Percentiles rank a stretch among this genome's conserved stretches.
Conservation (phyloP, 2,888 invertebrate species). For the Panzeria rudis region DNA sequence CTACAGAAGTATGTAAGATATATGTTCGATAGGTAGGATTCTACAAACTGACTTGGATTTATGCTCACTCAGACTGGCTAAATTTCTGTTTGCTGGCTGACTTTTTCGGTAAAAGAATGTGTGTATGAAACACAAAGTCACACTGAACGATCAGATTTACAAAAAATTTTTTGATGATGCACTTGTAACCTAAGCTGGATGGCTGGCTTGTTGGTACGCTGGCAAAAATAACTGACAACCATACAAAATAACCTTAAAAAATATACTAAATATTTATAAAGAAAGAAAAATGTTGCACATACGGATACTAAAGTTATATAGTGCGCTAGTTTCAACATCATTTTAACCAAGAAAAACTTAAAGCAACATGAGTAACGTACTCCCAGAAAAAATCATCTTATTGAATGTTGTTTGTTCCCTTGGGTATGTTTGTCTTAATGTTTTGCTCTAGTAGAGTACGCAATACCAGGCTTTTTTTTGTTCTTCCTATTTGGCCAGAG, state of each 20-base stretch:
- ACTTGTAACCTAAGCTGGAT: conserved; percentile 70
- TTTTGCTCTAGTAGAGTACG: conserved; percentile 41
- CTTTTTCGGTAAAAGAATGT: conserved; percentile 37
- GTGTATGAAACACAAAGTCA: conserved; percentile 49
- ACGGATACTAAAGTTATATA: conserved; percentile 30
- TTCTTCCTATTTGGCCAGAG: conserved; percentile 13
- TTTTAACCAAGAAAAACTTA: conserved; percentile 38
- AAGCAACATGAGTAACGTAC: conserved; percentile 61
- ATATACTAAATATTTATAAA: conserved; percentile 34
- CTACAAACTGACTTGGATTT: conserved; percentile 29
- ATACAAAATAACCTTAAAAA: conserved; percentile 24
- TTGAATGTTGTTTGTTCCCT: conserved; percentile 45
- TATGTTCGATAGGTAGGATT: not conserved
- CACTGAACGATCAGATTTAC: conserved; percentile 58
- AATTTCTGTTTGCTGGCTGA: conserved; percentile 18
- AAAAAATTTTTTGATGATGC: conserved; percentile 66
- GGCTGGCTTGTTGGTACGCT: conserved; percentile 6
- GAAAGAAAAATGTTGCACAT: conserved; percentile 23
- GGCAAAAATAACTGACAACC: conserved; percentile 54
- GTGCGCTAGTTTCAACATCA: conserved; percentile 63
- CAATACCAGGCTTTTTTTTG: conserved; percentile 26
- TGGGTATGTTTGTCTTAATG: conserved; percentile 6
- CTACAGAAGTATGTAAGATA: conserved; percentile 18
- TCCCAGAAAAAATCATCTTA: conserved; percentile 61
- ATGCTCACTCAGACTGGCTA: conserved; percentile 4